These are phyloP conservation scores for Vimba vimba DNA, from an alignment of 2,113 vertebrate genomes.

Conservation along the genomic window DNA sequence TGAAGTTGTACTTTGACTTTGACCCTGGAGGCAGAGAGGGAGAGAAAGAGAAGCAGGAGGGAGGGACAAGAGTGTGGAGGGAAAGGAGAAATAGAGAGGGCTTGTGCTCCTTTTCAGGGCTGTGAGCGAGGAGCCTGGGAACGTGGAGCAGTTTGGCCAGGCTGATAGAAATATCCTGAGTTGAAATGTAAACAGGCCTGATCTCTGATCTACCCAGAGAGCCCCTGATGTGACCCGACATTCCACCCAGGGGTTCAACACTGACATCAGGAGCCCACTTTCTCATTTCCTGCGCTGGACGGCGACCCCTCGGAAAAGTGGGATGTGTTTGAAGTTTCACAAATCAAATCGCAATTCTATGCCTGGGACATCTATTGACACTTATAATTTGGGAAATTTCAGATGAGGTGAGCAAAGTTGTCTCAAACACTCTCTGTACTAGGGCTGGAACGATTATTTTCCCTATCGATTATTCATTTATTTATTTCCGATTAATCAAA, in stretches of 20 bases:
- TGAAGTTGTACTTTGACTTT: constrained; percentile 69
- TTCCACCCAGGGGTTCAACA: constrained; percentile 65
- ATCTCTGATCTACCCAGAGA: constrained; percentile 74
- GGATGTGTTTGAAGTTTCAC: constrained; percentile 63
- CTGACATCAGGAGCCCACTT: constrained; percentile 76
- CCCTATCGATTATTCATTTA: too few relatives aligned
- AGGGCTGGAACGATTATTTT: too few relatives aligned
- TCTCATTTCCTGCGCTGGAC: constrained; percentile 72
- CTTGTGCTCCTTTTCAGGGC: constrained; percentile 72
- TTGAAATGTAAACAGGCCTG: constrained; percentile 83
- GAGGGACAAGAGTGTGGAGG: constrained; percentile 8
- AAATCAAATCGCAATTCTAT: not conserved
- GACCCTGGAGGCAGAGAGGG: constrained; percentile 59
- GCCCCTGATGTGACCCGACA: constrained; percentile 66
- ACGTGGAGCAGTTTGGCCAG: constrained; percentile 69
- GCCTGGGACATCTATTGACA: not conserved
- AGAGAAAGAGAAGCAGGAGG: constrained; percentile 15
- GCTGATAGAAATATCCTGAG: constrained; percentile 81
- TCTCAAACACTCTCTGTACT: not conserved
- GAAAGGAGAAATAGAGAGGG: constrained; percentile 64
- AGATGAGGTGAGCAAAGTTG: not conserved
- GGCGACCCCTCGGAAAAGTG: constrained; percentile 67
- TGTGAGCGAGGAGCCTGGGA: constrained; percentile 76
- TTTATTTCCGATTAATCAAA: too few relatives aligned
- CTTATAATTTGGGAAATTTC: not conserved